Base-by-base conservation (phyloP, 2,888 invertebrate species). In the Acrobasis suavella region DNA sequence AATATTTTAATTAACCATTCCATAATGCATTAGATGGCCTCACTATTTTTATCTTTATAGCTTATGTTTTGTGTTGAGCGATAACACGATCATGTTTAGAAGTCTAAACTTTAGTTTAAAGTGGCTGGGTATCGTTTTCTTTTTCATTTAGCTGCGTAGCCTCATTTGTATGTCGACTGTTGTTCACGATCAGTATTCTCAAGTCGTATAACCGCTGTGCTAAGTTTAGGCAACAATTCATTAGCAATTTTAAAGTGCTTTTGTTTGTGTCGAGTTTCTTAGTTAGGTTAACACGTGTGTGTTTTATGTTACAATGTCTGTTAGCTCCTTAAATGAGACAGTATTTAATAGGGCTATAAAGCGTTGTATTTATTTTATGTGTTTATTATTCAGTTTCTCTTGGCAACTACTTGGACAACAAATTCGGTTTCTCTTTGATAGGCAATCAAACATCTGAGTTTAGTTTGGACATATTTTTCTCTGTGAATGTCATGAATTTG, bases 161-260 rank as follows among this genome's bases (percentile, higher is more conserved):
- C 71, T 70, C 67, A 71, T 77, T 78, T 75, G 70, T 77, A 74
- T 73, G 74, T 67, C 71, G 69, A 76, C 75, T 73, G 73, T 77
- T 76, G 70, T 73, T 70, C 67, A 68, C 78, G 77, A 84, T 88
- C 77, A 82, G 80, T 86, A 88, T 88, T 82, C 88, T 67, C 66
- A 66, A 64, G 72, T 72, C 79, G 84, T 80, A 70, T 72, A 71
- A 76, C 72, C 77, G 80, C 73, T 79, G 83, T 81, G 82, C 84
- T 80, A 80, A 81, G 82, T 87, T 87, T 86, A 85, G 83, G 83
- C 79, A 84, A 83, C 76, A 67, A 71, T 77, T 85, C 83, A 89
- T 89, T 89, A 83, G 84, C 84, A 89, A 87, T 89, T 89, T 85
- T 86, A 88, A 86, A 78, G 69, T 69, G 67, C 78, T 80, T 85